A percentile compares a stretch with the other conserved stretches of the same genome.
Evolutionary conservation across 2,113 vertebrate species (phyloP).

Genomic region (Naja naja): DNA sequence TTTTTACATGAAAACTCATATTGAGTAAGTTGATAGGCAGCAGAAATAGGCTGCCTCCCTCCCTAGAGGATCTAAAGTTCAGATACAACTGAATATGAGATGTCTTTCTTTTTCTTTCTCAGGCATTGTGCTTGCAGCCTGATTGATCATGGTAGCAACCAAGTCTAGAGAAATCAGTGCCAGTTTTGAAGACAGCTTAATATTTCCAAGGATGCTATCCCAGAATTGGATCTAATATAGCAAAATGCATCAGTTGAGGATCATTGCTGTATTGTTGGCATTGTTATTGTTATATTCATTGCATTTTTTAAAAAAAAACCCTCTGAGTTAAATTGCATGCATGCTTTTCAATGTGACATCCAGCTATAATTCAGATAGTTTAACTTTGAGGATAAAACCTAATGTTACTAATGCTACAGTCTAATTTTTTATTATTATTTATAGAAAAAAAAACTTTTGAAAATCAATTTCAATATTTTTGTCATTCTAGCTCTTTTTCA

Average conservation of each 20-base stretch:
- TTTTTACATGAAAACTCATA: background rate
- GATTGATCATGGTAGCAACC: background rate
- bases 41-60: background rate
- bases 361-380: background rate
- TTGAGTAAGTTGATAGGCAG: constrained; percentile 10
- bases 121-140: background rate
- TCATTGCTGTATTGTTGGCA: background rate
- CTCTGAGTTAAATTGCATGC: background rate
- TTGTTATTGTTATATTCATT: background rate
- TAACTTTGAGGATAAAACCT: background rate
- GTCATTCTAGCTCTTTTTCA: background rate
- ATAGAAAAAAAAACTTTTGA: background rate
- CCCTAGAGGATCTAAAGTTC: background rate
- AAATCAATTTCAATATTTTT: background rate
- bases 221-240: background rate
- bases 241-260: background rate
- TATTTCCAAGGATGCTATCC: background rate
- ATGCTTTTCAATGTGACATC: background rate
- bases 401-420: background rate
- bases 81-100: background rate
- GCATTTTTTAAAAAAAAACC: background rate
- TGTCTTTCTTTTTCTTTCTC: constrained; percentile 1
- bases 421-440: background rate
- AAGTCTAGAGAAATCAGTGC: background rate
- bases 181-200: background rate